A percentile compares a stretch with the other conserved stretches of the same genome.
phyloP scores from a whole-genome alignment of 2,888 invertebrate genomes.

The Griposia aprilina region DNA sequence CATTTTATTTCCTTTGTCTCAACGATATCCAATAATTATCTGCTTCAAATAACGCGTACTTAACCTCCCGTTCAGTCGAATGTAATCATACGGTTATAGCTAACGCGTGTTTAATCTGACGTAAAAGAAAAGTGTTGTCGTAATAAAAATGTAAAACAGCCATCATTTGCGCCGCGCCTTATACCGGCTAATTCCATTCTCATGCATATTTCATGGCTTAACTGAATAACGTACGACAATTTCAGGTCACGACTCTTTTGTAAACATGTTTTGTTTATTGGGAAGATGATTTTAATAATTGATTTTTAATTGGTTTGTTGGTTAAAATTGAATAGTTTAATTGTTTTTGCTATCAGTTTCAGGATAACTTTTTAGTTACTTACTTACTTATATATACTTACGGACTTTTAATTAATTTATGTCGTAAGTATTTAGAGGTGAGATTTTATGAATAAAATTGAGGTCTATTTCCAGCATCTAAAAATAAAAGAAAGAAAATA shows the following conservation, averaged over 20 bases:
- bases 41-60: neutral
- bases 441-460: too few species aligned
- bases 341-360: neutral
- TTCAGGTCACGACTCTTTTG: slow-evolving; percentile 71
- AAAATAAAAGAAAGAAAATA: too few species aligned
- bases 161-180: slow-evolving; percentile 65
- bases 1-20: slow-evolving; percentile 11
- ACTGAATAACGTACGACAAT: slow-evolving; percentile 77
- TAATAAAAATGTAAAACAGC: slow-evolving; percentile 79
- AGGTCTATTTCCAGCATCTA: too few species aligned
- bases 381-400: too few species aligned
- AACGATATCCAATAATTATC: neutral
- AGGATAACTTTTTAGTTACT: neutral
- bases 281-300: slow-evolving; percentile 44
- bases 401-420: neutral
- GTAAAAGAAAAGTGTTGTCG: slow-evolving; percentile 69
- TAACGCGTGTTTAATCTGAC: slow-evolving; percentile 53
- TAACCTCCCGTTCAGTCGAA: slow-evolving; percentile 19
- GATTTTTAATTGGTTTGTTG: slow-evolving; percentile 38
- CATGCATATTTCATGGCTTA: slow-evolving; percentile 79
- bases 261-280: slow-evolving; percentile 65
- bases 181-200: slow-evolving; percentile 75
- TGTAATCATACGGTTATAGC: slow-evolving; percentile 29
- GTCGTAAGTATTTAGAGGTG: too few species aligned
- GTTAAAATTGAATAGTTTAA: neutral